phyloP scores from a whole-genome alignment of 1,140 invertebrate species.

The Drosophila lowei region DNA sequence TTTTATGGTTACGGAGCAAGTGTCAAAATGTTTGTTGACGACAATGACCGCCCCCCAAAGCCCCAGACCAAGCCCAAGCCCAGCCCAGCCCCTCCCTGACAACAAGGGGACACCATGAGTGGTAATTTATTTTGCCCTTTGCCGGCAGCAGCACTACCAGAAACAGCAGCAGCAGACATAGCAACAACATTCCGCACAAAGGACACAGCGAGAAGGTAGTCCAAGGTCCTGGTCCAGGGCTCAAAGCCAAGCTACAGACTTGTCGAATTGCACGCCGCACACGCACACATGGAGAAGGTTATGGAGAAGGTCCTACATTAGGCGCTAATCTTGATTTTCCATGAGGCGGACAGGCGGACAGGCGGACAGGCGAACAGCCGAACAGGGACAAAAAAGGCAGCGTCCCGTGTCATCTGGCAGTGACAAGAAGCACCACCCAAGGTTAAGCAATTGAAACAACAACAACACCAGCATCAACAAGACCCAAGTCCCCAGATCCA shows the following conservation, averaged over 20 bases:
- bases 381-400: neutral
- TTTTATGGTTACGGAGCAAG: slow-evolving; percentile 82
- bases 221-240: neutral
- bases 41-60: slow-evolving; percentile 41
- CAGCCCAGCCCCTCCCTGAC: neutral
- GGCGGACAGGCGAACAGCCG: too few species aligned
- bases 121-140: slow-evolving; percentile 79
- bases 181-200: slow-evolving; percentile 14
- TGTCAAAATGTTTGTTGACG: slow-evolving; percentile 82
- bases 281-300: neutral
- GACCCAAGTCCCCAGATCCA: too few species aligned
- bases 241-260: neutral
- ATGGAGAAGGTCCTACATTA: slow-evolving; percentile 43
- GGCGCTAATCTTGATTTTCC: slow-evolving; percentile 62
- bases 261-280: too few species aligned
- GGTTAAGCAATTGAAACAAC: slow-evolving; percentile 46
- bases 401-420: slow-evolving; percentile 44
- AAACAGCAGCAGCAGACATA: slow-evolving; percentile 19
- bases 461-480: neutral
- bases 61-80: slow-evolving; percentile 2
- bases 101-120: slow-evolving; percentile 50
- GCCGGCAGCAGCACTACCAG: slow-evolving; percentile 18
- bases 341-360: neutral
- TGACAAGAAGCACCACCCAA: slow-evolving; percentile 59
- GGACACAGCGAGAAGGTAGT: slow-evolving; percentile 28